Base-by-base conservation (phyloP, 2,888 invertebrate species). In the Mythimna albipuncta region DNA sequence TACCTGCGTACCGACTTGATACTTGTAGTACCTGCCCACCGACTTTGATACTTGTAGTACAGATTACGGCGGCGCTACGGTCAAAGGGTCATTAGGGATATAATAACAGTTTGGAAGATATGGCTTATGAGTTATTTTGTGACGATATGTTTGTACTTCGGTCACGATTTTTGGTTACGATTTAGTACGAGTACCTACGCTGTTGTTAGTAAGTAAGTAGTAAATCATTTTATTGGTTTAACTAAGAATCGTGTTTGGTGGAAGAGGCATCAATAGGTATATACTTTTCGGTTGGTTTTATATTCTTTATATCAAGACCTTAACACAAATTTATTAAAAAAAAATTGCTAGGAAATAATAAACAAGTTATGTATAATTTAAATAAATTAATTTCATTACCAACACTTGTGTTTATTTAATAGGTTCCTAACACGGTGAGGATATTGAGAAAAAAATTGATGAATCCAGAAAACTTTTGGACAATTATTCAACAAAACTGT, bases 41-140 rank as follows among this genome's bases (percentile, higher is more conserved):
- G 10, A 54, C 11, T 54, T 62, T 64, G 65, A 71, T 83, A 79
- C 79, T 75, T 88, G 84, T 74, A 67, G 55, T 62, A 69, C 62
- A 69, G 82, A 82, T 69, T 75, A 63, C 73, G 67, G 57, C 72
- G 41, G 71, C 61, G 63, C 62, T 79, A 79, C 74, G 72, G 75
- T 85, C 87, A 77, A 77, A 79, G 73, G 73, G 68, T 79, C 73
- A 85, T 77, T 71, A 75, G 26, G 62, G 73, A 69, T 58, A 73
- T 84, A 72, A 84, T 75, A 77, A 82, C 76, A 66, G 79, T 84
- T 75, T 77, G 19, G 38, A 65, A 54, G 58, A 70, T 65, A 74
- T 58, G 65, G n/a, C 41, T 55, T 74, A 44, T 44, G n/a, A 32
- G 65, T 64, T 61, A 70, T 69, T 74, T 75, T 64, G n/a, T 57